Conservation (phyloP, 2,113 vertebrate species). For the Myodes glareolus region DNA sequence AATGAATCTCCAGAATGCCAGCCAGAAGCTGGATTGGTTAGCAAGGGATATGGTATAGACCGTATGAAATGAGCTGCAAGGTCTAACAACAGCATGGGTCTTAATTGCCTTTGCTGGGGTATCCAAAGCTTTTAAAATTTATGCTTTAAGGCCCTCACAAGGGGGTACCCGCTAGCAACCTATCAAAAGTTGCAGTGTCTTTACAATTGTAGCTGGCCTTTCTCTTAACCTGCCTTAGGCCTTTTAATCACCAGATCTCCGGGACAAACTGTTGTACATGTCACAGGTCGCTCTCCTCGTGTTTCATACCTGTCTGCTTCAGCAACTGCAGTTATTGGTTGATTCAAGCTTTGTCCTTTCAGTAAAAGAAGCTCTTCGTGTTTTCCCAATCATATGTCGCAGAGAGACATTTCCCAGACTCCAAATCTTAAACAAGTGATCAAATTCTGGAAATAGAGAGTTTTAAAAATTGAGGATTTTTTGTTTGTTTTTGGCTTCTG, state of each 20-base stretch:
- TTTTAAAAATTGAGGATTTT: neutral
- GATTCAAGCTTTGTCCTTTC: constrained; percentile 9
- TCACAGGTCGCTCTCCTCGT: constrained; percentile 55
- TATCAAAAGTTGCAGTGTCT: constrained; percentile 65
- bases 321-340: constrained; percentile 58
- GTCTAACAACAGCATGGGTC: constrained; percentile 60
- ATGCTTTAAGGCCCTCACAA: constrained; percentile 66
- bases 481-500: neutral
- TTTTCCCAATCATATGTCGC: neutral
- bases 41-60: constrained; percentile 71
- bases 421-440: constrained; percentile 47
- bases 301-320: constrained; percentile 58
- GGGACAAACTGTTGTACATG: constrained; percentile 52
- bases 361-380: neutral
- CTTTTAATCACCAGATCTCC: constrained; percentile 60
- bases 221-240: constrained; percentile 52
- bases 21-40: constrained; percentile 59
- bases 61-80: constrained; percentile 68
- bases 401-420: constrained; percentile 38
- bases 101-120: constrained; percentile 75
- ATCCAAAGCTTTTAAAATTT: constrained; percentile 77
- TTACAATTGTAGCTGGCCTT: constrained; percentile 65
- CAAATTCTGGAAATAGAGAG: constrained; percentile 46
- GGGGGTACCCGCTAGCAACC: constrained; percentile 57
- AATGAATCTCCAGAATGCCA: constrained; percentile 69